Percentiles rank a stretch among this genome's conserved stretches.
Conservation (phyloP, 2,888 invertebrate species). For the Nudaria mundana region DNA sequence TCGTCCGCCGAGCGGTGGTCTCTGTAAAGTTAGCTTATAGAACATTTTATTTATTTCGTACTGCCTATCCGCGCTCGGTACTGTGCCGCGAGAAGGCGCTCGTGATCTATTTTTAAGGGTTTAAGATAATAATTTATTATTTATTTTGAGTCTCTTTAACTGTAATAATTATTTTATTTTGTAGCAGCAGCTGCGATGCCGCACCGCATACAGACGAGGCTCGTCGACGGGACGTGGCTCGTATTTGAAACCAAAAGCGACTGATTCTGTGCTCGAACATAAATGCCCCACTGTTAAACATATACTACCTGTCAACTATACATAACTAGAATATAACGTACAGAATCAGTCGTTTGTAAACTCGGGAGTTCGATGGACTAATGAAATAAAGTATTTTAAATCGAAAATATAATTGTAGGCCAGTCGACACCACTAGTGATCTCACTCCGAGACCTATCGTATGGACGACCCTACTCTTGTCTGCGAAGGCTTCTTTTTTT, state of each 20-base stretch:
- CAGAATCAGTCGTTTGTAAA: slow-evolving; percentile 47
- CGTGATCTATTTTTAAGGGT: slow-evolving; percentile 81
- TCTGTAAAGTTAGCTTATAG: slow-evolving; percentile 80
- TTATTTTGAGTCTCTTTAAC: slow-evolving; percentile 81
- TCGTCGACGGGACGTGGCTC: slow-evolving; percentile 72
- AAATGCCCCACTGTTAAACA: slow-evolving; percentile 20
- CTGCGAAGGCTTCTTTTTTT: slow-evolving; percentile 55
- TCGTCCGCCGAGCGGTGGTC: slow-evolving; percentile 80
- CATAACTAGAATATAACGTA: slow-evolving; percentile 22
- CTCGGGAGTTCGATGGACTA: slow-evolving; percentile 55
- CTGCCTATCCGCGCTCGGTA: slow-evolving; percentile 79
- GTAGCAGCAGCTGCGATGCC: slow-evolving; percentile 72
- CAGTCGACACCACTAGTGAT: slow-evolving; percentile 47
- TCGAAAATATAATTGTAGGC: slow-evolving; percentile 39
- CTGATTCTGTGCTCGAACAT: slow-evolving; percentile 45
- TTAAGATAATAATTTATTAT: slow-evolving; percentile 82
- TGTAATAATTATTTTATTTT: slow-evolving; percentile 73
- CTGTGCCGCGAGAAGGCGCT: slow-evolving; percentile 80
- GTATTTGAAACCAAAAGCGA: slow-evolving; percentile 42
- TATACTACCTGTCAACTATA: too few relatives aligned
- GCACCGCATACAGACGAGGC: slow-evolving; percentile 76
- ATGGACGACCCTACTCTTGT: slow-evolving; percentile 41
- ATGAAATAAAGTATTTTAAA: slow-evolving; percentile 26
- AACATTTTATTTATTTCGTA: slow-evolving; percentile 79
- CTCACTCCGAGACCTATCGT: slow-evolving; percentile 52